A percentile compares a stretch with the other conserved stretches of the same genome.
Conservation (phyloP, 2,113 vertebrate species). For the Canis aureus region DNA sequence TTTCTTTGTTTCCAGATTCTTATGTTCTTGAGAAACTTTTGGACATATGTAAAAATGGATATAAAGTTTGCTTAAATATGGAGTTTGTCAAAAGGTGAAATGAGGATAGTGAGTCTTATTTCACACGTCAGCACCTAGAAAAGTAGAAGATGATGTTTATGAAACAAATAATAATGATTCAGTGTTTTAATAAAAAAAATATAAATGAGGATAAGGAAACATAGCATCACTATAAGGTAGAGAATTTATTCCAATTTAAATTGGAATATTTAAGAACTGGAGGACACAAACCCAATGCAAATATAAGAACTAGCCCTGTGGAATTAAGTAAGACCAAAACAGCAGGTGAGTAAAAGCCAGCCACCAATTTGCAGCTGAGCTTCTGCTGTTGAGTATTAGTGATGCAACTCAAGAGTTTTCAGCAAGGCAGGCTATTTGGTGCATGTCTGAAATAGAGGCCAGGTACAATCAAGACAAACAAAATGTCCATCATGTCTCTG, state of each 20-base stretch:
- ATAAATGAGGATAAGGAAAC: background rate
- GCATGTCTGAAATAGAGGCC: constrained; percentile 7
- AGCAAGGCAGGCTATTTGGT: background rate
- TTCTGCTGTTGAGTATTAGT: background rate
- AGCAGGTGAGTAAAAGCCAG: background rate
- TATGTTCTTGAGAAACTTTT: background rate
- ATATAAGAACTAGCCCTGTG: background rate
- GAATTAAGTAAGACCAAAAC: background rate
- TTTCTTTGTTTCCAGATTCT: background rate
- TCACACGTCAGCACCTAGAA: background rate
- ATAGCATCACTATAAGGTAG: background rate
- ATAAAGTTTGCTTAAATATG: background rate
- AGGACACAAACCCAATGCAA: constrained; percentile 1
- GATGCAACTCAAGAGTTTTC: background rate
- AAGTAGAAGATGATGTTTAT: background rate
- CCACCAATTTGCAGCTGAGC: background rate
- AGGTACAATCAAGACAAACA: constrained; percentile 5
- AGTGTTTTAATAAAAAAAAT: background rate
- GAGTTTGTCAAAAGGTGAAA: constrained; percentile 14
- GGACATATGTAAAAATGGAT: background rate
- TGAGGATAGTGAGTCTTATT: background rate
- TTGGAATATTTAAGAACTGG: background rate
- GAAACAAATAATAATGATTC: background rate
- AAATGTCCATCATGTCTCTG: constrained; percentile 41
- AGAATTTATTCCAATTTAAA: constrained; percentile 34